phyloP scores from a whole-genome alignment of 2,888 invertebrate genomes.

The Hirtodrosophila histrioides region DNA sequence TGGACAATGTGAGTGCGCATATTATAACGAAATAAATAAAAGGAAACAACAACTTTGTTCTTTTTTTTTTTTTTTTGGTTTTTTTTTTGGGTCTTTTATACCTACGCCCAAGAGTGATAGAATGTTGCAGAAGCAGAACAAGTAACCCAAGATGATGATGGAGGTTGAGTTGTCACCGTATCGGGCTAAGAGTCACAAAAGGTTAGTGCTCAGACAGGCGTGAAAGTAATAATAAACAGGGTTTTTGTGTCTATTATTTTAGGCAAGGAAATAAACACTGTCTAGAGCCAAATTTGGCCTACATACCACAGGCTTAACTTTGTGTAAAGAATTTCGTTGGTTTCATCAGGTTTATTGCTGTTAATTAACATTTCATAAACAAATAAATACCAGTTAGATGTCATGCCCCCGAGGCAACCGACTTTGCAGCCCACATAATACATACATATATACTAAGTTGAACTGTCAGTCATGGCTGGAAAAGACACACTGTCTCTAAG shows the following conservation, averaged over 20 bases:
- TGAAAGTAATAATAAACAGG: constrained; percentile 67
- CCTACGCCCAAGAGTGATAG: constrained; percentile 9
- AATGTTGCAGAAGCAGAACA: constrained; percentile 5
- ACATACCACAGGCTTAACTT: constrained; percentile 16
- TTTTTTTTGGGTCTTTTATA: constrained; percentile 4
- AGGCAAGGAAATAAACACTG: background rate
- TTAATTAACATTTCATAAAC: constrained; percentile 58
- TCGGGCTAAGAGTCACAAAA: constrained; percentile 23
- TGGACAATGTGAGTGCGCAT: constrained; percentile 40
- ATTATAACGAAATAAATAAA: constrained; percentile 28
- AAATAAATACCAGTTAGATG: constrained; percentile 35
- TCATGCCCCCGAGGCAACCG: constrained; percentile 20
- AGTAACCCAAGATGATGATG: constrained; percentile 25
- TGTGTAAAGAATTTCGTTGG: constrained; percentile 12
- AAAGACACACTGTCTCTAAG: constrained; percentile 13
- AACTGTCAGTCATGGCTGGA: constrained; percentile 34
- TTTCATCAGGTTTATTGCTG: constrained; percentile 26
- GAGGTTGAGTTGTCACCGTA: constrained; percentile 32
- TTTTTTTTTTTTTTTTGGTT: background rate
- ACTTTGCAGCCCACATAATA: background rate
- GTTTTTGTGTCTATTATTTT: constrained; percentile 30
- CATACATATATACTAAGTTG: background rate
- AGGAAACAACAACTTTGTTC: constrained; percentile 10
- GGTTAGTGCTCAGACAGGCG: constrained; percentile 61
- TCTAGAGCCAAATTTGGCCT: background rate